Evolutionary conservation across 2,113 vertebrate species (phyloP).

Genomic region (Strix aluco): DNA sequence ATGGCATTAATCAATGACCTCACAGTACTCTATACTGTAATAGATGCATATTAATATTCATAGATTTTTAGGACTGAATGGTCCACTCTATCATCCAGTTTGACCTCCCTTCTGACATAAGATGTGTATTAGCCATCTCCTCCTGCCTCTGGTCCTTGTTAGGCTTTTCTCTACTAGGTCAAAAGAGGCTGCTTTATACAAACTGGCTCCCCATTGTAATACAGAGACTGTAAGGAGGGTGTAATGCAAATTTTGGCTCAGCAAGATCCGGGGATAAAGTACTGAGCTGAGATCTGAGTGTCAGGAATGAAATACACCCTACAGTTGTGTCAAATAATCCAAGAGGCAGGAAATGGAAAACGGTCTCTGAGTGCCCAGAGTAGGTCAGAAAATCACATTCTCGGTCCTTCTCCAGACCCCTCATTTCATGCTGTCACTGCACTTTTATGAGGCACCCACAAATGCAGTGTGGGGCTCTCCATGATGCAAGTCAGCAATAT

Average conservation of each 20-base stretch:
- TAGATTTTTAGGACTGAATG: constrained; percentile 41
- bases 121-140: not conserved
- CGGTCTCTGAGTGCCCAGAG: rapidly evolving
- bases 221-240: not conserved
- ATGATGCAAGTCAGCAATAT: not conserved
- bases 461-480: not conserved
- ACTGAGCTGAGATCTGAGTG: not conserved
- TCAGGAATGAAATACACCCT: constrained; percentile 3
- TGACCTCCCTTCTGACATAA: constrained; percentile 45
- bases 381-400: not conserved
- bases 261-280: not conserved
- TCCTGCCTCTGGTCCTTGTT: not conserved
- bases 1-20: constrained; percentile 46
- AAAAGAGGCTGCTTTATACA: not conserved
- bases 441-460: not conserved
- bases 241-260: not conserved
- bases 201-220: not conserved
- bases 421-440: not conserved
- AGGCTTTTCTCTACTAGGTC: not conserved
- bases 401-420: not conserved
- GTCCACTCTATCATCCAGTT: constrained; percentile 28
- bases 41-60: constrained; percentile 60
- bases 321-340: not conserved
- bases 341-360: not conserved
- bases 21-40: constrained; percentile 28